phyloP scores from a whole-genome alignment of 2,113 vertebrate genomes.

The Probosciger aterrimus region DNA sequence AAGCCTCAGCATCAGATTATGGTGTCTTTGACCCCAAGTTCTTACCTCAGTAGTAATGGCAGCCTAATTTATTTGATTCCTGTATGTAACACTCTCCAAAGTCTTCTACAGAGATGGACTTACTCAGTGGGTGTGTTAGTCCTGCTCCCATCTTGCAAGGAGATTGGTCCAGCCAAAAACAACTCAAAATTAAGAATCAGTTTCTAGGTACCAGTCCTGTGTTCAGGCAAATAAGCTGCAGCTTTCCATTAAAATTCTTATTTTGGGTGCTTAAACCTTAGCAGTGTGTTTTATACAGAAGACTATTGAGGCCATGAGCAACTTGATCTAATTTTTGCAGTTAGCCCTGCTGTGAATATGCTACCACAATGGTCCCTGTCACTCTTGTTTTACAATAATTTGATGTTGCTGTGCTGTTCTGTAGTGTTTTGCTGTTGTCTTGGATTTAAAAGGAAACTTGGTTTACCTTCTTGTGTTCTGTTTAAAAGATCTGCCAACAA shows the following conservation, averaged over 20 bases:
- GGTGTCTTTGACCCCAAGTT: background rate
- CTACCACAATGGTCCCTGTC: too few relatives aligned
- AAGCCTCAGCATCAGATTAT: background rate
- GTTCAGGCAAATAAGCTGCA: background rate
- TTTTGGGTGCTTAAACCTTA: background rate
- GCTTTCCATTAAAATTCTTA: background rate
- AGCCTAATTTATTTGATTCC: background rate
- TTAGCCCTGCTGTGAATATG: background rate
- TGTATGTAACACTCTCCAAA: background rate
- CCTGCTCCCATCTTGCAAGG: background rate
- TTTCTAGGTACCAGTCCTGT: background rate
- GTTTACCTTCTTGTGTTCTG: background rate
- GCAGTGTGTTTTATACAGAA: background rate
- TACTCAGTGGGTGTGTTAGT: background rate
- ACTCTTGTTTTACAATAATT: background rate
- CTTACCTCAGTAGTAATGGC: background rate
- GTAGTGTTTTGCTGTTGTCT: background rate
- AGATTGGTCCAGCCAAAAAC: background rate
- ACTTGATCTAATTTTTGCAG: background rate
- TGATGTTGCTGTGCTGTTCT: background rate
- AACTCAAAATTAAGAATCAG: background rate
- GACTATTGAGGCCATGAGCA: accelerated
- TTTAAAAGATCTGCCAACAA: background rate
- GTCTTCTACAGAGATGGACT: background rate
- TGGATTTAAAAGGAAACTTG: background rate